Base-by-base conservation (phyloP, 2,888 invertebrate species). In the Athalia rosae region DNA sequence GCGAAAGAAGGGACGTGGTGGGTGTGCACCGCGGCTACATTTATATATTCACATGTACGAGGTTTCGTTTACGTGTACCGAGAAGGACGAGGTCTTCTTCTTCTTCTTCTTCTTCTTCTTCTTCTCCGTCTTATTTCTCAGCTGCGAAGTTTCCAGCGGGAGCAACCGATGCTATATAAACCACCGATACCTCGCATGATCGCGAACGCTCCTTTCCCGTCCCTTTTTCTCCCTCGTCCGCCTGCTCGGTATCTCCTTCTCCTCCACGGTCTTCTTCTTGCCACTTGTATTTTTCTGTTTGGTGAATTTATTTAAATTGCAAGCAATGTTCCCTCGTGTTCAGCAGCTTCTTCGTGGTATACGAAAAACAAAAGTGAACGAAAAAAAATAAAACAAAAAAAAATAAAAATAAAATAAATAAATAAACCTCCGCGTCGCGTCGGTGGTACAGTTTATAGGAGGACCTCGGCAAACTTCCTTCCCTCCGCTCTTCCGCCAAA, bases 251-350 rank as follows among this genome's bases (percentile, higher is more conserved):
- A n/a, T n/a, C 63, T 45, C 3, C 66, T 13, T 47, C 66, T 47
- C 11, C 50, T 43, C 43, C 58, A 11, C 13, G 15, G 4, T 47
- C 66, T 28, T 58, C 71, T 71, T 56, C 58, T 53, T 69, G 6
- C 50, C 69, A 45, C 71, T 71, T 13, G 71, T 71, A 71, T 74
- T 74, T 48, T 74, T 74, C 61, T 59, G 53, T 74, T 62, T 71
- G 80, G 80, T 88, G 89, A 88, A 89, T 89, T 88, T 89, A 89
- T 89, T 89, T 87, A 89, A 89, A 89, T 89, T 88, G 87, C 88
- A 85, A 89, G 86, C 88, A 86, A 88, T 89, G 89, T 89, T 89
- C 86, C 85, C 85, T 85, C 87, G 86, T 89, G 89, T 89, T 89
- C 87, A 88, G 88, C 89, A 88, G 88, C 88, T 89, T 85, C 87